phyloP scores from a whole-genome alignment of 2,113 vertebrate genomes.

The Verasper variegatus region DNA sequence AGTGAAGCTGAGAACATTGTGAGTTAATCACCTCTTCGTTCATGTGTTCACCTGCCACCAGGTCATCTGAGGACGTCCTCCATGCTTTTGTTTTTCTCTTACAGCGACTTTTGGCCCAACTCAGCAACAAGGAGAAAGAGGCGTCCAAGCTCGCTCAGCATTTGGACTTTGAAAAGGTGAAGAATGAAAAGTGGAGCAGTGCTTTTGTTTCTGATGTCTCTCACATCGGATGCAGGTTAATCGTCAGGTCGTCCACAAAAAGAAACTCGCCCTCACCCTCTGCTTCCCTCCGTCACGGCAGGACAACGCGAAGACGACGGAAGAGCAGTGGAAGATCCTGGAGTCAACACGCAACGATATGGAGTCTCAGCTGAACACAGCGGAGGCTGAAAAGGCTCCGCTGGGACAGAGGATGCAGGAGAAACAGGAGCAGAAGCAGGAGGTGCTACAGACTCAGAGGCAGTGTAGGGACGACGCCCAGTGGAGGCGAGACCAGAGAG shows the following conservation, averaged over 20 bases:
- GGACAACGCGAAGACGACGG: slow-evolving; percentile 84
- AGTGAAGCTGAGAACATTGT: slow-evolving; percentile 89
- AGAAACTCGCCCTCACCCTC: background rate
- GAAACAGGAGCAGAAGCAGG: slow-evolving; percentile 73
- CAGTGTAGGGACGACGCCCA: slow-evolving; percentile 78
- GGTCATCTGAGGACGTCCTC: background rate
- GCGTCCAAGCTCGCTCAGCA: slow-evolving; percentile 81
- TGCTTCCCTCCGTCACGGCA: slow-evolving; percentile 39
- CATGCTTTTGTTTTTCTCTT: slow-evolving; percentile 32
- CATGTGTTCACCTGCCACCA: background rate
- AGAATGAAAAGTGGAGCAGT: background rate
- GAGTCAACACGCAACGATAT: slow-evolving; percentile 85
- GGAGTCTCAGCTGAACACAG: slow-evolving; percentile 85
- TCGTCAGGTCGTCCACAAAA: background rate
- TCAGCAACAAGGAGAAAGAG: slow-evolving; percentile 87
- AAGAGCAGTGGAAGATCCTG: slow-evolving; percentile 86
- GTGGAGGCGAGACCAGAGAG: slow-evolving; percentile 81
- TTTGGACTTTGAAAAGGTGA: slow-evolving; percentile 87
- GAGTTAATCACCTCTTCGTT: slow-evolving; percentile 29
- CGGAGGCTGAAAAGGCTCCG: slow-evolving; percentile 87
- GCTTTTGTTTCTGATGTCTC: background rate
- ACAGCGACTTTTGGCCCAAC: slow-evolving; percentile 85
- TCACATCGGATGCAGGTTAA: no score
- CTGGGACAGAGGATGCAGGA: slow-evolving; percentile 87
- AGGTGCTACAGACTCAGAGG: slow-evolving; percentile 82